phyloP scores from a whole-genome alignment of 2,113 vertebrate genomes.

The Scomber japonicus region DNA sequence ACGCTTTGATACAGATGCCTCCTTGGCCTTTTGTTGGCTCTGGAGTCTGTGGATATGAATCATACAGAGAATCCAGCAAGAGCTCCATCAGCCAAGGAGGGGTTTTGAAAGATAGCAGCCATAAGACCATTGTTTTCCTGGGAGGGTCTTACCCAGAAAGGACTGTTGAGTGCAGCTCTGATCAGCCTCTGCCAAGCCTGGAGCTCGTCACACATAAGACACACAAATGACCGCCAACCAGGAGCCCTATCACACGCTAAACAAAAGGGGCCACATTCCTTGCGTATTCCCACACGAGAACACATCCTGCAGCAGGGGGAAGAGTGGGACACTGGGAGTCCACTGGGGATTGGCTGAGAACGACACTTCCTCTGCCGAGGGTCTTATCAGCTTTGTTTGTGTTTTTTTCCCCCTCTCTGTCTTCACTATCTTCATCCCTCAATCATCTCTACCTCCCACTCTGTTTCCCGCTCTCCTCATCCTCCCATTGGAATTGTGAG shows the following conservation, averaged over 20 bases:
- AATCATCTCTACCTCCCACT: slow-evolving; percentile 58
- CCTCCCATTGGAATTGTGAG: slow-evolving; percentile 51
- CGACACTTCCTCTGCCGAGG: slow-evolving; percentile 80
- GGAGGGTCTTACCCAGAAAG: slow-evolving; percentile 73
- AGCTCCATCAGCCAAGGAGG: slow-evolving; percentile 41
- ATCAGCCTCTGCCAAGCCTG: slow-evolving; percentile 73
- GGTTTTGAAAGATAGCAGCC: slow-evolving; percentile 64
- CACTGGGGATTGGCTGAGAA: slow-evolving; percentile 73
- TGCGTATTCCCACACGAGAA: slow-evolving; percentile 81
- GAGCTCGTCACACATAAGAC: slow-evolving; percentile 73
- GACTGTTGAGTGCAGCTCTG: slow-evolving; percentile 61
- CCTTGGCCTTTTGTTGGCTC: slow-evolving; percentile 26
- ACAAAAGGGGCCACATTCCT: slow-evolving; percentile 85
- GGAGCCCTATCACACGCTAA: slow-evolving; percentile 77
- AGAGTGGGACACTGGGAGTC: slow-evolving; percentile 76
- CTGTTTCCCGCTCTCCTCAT: slow-evolving; percentile 46
- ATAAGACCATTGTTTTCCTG: slow-evolving; percentile 65
- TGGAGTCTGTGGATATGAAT: slow-evolving; percentile 30
- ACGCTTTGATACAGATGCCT: not conserved
- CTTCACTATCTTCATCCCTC: slow-evolving; percentile 62
- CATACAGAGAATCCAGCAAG: slow-evolving; percentile 15
- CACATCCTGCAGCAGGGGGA: slow-evolving; percentile 80
- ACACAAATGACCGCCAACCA: slow-evolving; percentile 69
- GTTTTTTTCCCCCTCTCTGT: slow-evolving; percentile 38
- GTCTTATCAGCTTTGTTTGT: slow-evolving; percentile 80